These are phyloP conservation scores for Ivindomyrus marchei DNA, from an alignment of 2,113 vertebrate species.

Conservation along the genomic window DNA sequence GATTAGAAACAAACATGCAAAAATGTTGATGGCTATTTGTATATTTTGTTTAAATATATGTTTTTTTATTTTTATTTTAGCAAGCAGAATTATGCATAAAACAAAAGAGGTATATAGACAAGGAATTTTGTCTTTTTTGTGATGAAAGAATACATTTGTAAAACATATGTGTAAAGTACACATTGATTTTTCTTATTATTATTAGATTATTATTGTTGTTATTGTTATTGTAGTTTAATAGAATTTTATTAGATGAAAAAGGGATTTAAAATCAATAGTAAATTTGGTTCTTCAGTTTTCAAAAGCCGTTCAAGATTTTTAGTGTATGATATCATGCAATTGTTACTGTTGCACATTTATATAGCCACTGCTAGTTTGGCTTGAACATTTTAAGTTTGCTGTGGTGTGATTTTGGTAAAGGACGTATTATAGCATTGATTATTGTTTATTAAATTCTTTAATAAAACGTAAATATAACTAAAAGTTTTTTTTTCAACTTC, in stretches of 20 bases:
- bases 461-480: neutral
- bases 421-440: neutral
- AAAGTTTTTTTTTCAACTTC: neutral
- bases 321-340: neutral
- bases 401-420: neutral
- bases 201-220: neutral
- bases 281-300: neutral
- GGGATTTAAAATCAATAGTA: neutral
- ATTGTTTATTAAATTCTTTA: neutral
- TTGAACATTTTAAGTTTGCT: neutral
- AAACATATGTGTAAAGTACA: neutral
- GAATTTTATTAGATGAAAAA: neutral
- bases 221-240: neutral
- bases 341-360: neutral
- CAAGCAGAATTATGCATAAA: neutral
- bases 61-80: neutral
- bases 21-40: neutral
- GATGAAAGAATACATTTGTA: neutral
- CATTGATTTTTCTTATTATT: neutral
- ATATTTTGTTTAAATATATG: neutral
- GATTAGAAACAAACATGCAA: neutral
- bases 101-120: neutral
- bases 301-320: neutral
- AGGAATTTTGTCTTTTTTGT: neutral
- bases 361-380: neutral